Evolutionary conservation across 2,888 invertebrate species (phyloP).

Genomic region (Adineta ricciae): DNA sequence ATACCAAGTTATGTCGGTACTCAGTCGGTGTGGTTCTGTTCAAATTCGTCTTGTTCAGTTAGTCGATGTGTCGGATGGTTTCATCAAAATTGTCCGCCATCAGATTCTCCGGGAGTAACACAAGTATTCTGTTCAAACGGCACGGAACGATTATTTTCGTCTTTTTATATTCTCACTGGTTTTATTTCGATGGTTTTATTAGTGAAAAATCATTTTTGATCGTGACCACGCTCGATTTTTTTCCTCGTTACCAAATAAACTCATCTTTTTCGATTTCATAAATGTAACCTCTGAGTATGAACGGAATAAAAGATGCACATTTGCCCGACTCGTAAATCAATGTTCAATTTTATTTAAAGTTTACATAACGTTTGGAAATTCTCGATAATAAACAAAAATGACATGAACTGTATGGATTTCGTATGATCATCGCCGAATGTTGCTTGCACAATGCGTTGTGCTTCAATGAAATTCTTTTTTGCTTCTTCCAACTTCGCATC

Average conservation of each 20-base stretch:
- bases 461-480: not conserved
- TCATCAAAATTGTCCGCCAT: not conserved
- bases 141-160: not conserved
- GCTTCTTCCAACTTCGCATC: not conserved
- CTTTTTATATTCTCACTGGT: not conserved
- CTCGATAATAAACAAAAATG: not conserved
- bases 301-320: too few relatives aligned
- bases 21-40: not conserved
- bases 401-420: not conserved
- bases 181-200: not conserved
- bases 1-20: not conserved
- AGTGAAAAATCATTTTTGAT: not conserved
- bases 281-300: too few relatives aligned
- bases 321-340: too few relatives aligned
- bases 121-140: not conserved
- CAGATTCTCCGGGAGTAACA: not conserved
- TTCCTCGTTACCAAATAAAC: too few relatives aligned
- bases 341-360: not conserved
- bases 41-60: not conserved
- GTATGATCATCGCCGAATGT: constrained; percentile 4
- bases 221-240: not conserved
- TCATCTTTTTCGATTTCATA: too few relatives aligned
- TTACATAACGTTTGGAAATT: not conserved
- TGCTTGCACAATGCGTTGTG: not conserved
- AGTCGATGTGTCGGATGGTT: not conserved